Evolutionary conservation across 2,113 vertebrate genomes (phyloP).

Genomic region (Pelobates fuscus): DNA sequence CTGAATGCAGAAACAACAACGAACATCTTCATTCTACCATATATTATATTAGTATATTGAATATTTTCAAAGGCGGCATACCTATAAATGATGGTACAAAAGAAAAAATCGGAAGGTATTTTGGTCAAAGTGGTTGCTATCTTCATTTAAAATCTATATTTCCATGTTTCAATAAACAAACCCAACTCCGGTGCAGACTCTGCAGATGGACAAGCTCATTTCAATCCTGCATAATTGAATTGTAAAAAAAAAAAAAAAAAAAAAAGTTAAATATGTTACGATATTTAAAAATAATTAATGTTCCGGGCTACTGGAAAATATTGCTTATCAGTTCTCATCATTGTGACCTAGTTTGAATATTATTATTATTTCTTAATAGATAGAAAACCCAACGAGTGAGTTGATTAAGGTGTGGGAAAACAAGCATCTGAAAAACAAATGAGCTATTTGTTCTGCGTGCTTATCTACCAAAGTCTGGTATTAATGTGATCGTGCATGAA

Average conservation of each 20-base stretch:
- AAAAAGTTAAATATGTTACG: no score
- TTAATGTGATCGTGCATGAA: no score
- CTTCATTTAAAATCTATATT: neutral
- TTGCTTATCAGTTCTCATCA: neutral
- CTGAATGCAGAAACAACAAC: constrained; percentile 25
- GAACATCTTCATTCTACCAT: constrained; percentile 26
- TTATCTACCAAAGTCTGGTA: no score
- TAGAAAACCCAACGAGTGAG: neutral
- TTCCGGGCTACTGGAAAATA: no score
- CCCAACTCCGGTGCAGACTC: neutral
- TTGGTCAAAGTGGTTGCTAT: neutral
- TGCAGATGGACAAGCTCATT: neutral
- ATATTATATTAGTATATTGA: neutral
- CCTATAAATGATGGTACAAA: constrained; percentile 11
- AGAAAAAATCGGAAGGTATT: constrained; percentile 16
- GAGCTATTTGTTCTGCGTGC: no score
- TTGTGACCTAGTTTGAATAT: neutral
- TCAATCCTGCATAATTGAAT: neutral
- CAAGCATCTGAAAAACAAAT: neutral
- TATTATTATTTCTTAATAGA: no score
- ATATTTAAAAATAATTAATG: no score
- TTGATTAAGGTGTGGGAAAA: neutral
- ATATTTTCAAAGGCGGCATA: constrained; percentile 16
- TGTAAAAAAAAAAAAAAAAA: no score
- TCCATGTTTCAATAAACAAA: neutral